Conservation (phyloP, 2,797 vertebrate genomes). For the Podargus strigoides region DNA sequence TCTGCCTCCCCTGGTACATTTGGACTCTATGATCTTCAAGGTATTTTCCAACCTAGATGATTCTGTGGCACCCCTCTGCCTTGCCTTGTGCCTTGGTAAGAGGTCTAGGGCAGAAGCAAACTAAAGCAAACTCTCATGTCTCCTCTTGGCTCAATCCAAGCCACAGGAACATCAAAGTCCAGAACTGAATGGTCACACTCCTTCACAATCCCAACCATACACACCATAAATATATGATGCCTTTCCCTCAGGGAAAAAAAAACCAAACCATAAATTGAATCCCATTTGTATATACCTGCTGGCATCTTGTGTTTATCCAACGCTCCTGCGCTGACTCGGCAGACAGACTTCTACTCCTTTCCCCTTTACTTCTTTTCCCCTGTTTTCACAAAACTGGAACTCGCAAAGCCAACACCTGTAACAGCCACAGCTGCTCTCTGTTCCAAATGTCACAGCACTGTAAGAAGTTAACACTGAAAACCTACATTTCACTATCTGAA, state of each 20-base stretch:
- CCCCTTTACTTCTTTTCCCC: neutral
- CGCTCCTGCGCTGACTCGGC: neutral
- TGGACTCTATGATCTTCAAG: too few species aligned
- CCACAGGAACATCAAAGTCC: too few species aligned
- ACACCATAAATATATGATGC: too few species aligned
- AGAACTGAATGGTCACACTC: neutral
- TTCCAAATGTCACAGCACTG: neutral
- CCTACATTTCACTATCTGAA: neutral
- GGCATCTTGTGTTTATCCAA: neutral
- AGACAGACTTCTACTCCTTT: neutral
- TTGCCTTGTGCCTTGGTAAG: neutral
- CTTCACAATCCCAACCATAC: neutral
- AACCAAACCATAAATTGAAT: neutral
- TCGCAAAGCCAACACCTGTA: neutral
- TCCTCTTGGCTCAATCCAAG: neutral
- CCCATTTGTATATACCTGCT: neutral
- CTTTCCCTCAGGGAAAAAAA: neutral
- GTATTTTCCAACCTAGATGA: too few species aligned
- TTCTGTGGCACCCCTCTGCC: neutral
- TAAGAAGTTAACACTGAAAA: too few species aligned
- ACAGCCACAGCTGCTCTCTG: neutral
- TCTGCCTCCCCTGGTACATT: neutral
- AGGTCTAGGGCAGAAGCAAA: neutral
- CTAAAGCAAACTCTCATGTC: rapidly evolving
- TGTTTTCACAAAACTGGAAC: neutral